Evolutionary conservation across 2,797 vertebrate genomes (phyloP), one percentile per base, ranked within the genome.

Genomic region (Falco columbarius): DNA sequence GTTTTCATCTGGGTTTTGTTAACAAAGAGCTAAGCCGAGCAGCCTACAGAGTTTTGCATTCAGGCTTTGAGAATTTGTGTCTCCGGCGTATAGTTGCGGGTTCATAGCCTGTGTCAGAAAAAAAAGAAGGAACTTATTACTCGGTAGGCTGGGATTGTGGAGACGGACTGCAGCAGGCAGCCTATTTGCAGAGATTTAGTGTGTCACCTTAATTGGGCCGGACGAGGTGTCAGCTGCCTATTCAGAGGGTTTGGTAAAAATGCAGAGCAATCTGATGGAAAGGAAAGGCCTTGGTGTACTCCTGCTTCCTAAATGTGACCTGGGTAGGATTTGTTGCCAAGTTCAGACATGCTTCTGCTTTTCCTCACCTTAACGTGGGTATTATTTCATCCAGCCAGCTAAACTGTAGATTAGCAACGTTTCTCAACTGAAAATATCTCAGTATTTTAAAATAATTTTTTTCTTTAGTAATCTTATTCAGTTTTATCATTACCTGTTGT

Each of bases 401-500:
- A 32, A 92, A 62, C 26, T 36, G 36, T 46, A 44, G 49, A 89
- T 74, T 89, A 88, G 65, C 72, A 66, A n/a, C 0, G 1, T 58
- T 94, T 52, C 70, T 79, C 75, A 74, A 22, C 54, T 36, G 58
- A 75, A 81, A 93, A 47, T 79, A 88, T 30, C 56, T 70, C 66
- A 9, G 32, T 72, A 55, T 91, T 94, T 95, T 87, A 47, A 23
- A 79, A 71, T 11, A 38, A 21, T 1, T 34, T 14, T 88, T 91
- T 93, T 23, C 44, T 66, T 71, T 26, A 2, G 9, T 94, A 91
- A 96, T 95, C 91, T 73, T 10, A 8, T 65, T 91, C 89, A 55
- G 70, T 58, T 93, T 75, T 55, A 84, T 90, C 88, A 49, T 94
- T 77, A 96, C 82, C 89, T 58, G 75, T 81, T 94, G 79, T 34